phyloP scores from a whole-genome alignment of 2,113 vertebrate species.

The Brachirus orientalis region DNA sequence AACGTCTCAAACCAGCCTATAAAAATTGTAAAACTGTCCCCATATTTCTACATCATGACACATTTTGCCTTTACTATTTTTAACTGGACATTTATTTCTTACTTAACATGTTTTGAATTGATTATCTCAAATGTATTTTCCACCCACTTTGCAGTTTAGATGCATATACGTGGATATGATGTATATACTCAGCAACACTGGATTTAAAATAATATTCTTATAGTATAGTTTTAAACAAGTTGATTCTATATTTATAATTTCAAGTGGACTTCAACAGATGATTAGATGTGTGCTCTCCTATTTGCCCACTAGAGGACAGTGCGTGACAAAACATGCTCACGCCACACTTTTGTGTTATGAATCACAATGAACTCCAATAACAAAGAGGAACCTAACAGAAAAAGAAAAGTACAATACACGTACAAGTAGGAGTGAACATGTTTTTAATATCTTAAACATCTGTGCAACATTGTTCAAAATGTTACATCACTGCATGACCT shows the following conservation, averaged over 20 bases:
- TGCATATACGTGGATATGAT: no score
- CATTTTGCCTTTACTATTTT: no score
- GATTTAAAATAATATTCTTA: not conserved
- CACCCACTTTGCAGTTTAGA: no score
- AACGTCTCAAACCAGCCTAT: no score
- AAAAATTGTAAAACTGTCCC: no score
- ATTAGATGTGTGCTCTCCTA: not conserved
- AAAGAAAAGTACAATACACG: not conserved
- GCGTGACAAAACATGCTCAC: slow-evolving; percentile 17
- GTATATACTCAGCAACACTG: no score
- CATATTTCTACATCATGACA: no score
- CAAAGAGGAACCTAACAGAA: not conserved
- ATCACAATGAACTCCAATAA: not conserved
- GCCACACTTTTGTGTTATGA: no score
- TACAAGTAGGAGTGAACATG: slow-evolving; percentile 94
- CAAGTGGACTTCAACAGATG: not conserved
- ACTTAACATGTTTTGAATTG: not conserved
- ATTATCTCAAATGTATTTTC: no score
- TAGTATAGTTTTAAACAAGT: no score
- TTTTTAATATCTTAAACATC: slow-evolving; percentile 93
- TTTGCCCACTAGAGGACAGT: slow-evolving; percentile 41
- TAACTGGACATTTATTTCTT: no score
- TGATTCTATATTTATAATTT: not conserved
- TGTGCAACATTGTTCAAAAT: slow-evolving; percentile 96
- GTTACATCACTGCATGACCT: slow-evolving; percentile 95